phyloP scores from a whole-genome alignment of 2,888 invertebrate genomes.

The Smittia sp. region DNA sequence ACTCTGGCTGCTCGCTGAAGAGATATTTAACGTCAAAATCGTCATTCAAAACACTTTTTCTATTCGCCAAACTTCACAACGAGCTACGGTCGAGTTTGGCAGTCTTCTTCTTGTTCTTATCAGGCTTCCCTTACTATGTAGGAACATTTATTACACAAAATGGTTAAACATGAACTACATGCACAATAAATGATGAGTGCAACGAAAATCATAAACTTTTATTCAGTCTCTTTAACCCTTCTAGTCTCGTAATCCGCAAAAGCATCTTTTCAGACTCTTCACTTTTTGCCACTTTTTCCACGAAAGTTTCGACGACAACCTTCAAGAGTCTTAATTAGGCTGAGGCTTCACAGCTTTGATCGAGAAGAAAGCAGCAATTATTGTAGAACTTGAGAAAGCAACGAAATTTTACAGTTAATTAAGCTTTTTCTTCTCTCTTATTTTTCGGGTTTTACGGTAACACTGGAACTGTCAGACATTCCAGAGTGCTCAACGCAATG shows the following conservation, averaged over 20 bases:
- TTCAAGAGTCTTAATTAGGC: no score
- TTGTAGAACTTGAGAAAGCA: slow-evolving; percentile 36
- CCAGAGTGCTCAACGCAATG: neutral
- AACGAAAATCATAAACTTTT: no score
- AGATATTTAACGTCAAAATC: slow-evolving; percentile 6
- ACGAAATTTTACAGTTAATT: slow-evolving; percentile 40
- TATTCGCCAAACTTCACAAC: neutral
- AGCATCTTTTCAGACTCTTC: no score
- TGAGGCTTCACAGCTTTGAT: neutral
- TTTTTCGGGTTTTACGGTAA: slow-evolving; percentile 30
- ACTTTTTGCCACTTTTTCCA: no score
- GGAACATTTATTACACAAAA: neutral
- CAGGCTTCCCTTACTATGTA: neutral
- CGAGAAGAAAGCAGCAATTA: slow-evolving; percentile 11
- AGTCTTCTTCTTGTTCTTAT: neutral
- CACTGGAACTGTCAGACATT: neutral
- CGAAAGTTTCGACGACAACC: no score
- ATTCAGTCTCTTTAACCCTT: no score
- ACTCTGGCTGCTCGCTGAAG: neutral
- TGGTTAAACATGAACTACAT: no score
- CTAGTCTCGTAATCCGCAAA: no score
- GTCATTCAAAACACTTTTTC: slow-evolving; percentile 13
- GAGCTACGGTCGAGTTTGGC: neutral
- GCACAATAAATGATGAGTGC: no score
- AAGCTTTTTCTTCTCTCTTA: slow-evolving; percentile 18